Base-by-base conservation (phyloP, 2,113 vertebrate species). In the Abramis brama region DNA sequence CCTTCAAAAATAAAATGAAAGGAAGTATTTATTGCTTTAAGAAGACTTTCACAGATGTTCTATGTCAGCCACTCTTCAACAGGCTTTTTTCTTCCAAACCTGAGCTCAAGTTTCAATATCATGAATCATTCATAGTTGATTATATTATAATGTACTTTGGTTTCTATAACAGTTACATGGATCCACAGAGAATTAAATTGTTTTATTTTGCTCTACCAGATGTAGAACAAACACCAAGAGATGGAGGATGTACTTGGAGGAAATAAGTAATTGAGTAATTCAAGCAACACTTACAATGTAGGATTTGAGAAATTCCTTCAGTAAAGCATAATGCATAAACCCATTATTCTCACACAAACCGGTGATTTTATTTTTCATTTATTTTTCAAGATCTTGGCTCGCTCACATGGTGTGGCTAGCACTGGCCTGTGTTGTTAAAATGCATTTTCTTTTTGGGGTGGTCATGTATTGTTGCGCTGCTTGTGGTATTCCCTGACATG, bases 341-440 rank as follows among this genome's bases (percentile, higher is more conserved):
- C 64, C n/a, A 70, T 90, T 90, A 85, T 86, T 23, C 76, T n/a
- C 50, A 84, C 86, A 82, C 82, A 62, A 50, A 23, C 59, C 13
- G 73, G 75, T 59, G 74, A 86, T 77, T 23, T 82, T 17, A 12
- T 25, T 23, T 82, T 71, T 70, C 2, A 50, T 23, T 33, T 47
- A 5, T 55, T n/a, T n/a, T n/a, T n/a, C n/a, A 5, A 82, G 39
- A 52, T 82, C 27, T 33, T 33, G 12, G 17, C 17, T 15, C 43
- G 3, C 71, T 74, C 39, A 74, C 23, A 45, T 47, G 43, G 55
- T 55, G 47, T 57, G 23, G 12, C 43, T 64, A 43, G 57, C 21
- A 77, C 27, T 30, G 43, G 4, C 11, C 47, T n/a, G 12, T 23
- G 19, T 50, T 77, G 13, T 21, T 13, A 66, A 47, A 62, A 57